phyloP scores from a whole-genome alignment of 2,797 vertebrate species.

The Dendrocincla fuliginosa region DNA sequence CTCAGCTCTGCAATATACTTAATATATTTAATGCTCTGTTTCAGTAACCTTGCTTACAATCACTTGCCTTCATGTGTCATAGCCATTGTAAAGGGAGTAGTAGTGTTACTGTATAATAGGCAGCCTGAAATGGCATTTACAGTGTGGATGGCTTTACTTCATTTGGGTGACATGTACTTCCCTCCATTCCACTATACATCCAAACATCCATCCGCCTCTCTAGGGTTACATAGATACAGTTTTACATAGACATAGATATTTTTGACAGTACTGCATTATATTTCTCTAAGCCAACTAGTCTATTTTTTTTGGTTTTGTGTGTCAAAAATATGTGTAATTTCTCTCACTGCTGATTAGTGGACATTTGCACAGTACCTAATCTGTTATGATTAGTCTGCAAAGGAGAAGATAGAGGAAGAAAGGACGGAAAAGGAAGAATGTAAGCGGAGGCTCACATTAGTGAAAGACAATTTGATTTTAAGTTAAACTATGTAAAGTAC shows the following conservation, averaged over 20 bases:
- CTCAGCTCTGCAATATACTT: background rate
- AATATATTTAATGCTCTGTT: background rate
- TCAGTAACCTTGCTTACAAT: background rate
- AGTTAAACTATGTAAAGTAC: background rate
- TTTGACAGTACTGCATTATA: background rate
- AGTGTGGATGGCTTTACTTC: background rate
- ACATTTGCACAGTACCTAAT: background rate
- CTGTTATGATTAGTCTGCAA: background rate
- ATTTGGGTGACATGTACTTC: background rate
- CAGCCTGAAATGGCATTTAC: background rate
- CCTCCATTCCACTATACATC: background rate
- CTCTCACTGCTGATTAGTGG: background rate
- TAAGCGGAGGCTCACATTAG: background rate
- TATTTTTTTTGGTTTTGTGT: background rate
- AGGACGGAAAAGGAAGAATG: background rate
- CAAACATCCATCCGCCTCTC: background rate
- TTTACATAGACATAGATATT: rapidly evolving
- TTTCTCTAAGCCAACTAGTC: background rate
- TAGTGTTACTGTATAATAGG: background rate
- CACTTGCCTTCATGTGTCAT: background rate
- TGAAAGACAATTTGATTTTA: background rate
- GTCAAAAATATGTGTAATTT: background rate
- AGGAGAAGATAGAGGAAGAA: background rate
- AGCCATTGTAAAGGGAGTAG: background rate
- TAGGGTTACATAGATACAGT: rapidly evolving